phyloP scores from a whole-genome alignment of 1,140 invertebrate species.

The Galleria mellonella region DNA sequence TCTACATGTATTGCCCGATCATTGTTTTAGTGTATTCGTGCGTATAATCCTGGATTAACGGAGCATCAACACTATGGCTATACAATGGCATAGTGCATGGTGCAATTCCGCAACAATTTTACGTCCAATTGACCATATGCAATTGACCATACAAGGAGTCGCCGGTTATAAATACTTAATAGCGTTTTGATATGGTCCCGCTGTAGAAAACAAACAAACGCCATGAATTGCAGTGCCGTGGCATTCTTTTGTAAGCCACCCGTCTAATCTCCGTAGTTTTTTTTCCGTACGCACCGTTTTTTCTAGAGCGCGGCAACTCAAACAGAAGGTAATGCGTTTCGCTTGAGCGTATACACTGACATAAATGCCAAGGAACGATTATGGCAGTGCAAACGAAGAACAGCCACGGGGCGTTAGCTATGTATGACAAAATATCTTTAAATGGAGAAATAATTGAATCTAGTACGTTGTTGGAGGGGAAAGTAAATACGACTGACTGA shows the following conservation, averaged over 20 bases:
- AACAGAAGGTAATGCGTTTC: conserved; percentile 7
- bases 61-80: background rate
- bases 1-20: too few species aligned
- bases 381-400: too few species aligned
- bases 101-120: conserved; percentile 52
- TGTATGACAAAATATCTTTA: too few species aligned
- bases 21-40: too few species aligned
- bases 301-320: conserved; percentile 1
- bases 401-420: too few species aligned
- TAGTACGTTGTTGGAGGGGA: too few species aligned
- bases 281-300: background rate
- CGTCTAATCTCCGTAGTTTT: conserved; percentile 6
- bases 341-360: conserved; percentile 2
- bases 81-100: conserved; percentile 4
- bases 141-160: conserved; percentile 54
- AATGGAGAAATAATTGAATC: too few species aligned
- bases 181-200: conserved; percentile 37
- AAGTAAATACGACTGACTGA: too few species aligned
- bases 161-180: conserved; percentile 51
- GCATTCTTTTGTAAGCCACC: conserved; percentile 8
- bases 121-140: conserved; percentile 62
- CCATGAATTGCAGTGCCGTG: conserved; percentile 18
- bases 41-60: background rate
- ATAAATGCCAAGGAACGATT: conserved; percentile 1
- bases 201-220: conserved; percentile 33